phyloP scores from a whole-genome alignment of 1,140 invertebrate species.

The Musca vetustissima region DNA sequence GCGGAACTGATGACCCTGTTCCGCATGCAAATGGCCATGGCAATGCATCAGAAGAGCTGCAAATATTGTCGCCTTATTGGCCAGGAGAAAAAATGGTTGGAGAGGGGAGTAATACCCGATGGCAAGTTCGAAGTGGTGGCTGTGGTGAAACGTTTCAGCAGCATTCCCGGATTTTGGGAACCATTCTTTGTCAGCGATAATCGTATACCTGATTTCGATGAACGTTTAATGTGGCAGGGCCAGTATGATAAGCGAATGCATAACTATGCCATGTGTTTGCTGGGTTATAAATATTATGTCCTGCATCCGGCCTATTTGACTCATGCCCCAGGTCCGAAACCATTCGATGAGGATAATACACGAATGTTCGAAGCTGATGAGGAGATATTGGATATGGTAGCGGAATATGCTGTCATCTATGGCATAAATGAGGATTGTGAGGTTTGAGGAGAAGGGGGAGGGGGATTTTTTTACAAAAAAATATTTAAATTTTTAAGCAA shows the following conservation, averaged over 20 bases:
- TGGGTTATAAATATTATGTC: constrained; percentile 53
- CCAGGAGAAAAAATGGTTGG: constrained; percentile 75
- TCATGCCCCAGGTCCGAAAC: constrained; percentile 53
- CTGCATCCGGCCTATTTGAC: constrained; percentile 53
- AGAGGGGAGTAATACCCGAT: constrained; percentile 59
- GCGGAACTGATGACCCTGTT: constrained; percentile 71
- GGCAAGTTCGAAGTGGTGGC: constrained; percentile 73
- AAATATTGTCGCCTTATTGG: constrained; percentile 83
- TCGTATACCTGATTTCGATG: constrained; percentile 83
- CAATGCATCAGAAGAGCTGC: constrained; percentile 86
- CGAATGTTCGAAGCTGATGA: constrained; percentile 35
- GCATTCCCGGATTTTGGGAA: constrained; percentile 80
- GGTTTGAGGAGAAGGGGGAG: neutral
- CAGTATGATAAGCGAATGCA: constrained; percentile 89
- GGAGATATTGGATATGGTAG: constrained; percentile 35
- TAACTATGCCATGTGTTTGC: constrained; percentile 54
- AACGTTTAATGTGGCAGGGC: constrained; percentile 84
- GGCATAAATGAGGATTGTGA: constrained; percentile 36
- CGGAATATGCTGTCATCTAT: constrained; percentile 45
- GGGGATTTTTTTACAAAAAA: too few relatives aligned
- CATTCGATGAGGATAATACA: neutral
- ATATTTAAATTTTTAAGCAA: too few relatives aligned
- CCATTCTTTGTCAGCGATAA: constrained; percentile 87
- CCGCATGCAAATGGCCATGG: constrained; percentile 71
- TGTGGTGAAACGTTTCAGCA: constrained; percentile 72